phyloP scores from a whole-genome alignment of 2,113 vertebrate genomes.

The Megaleporinus macrocephalus region DNA sequence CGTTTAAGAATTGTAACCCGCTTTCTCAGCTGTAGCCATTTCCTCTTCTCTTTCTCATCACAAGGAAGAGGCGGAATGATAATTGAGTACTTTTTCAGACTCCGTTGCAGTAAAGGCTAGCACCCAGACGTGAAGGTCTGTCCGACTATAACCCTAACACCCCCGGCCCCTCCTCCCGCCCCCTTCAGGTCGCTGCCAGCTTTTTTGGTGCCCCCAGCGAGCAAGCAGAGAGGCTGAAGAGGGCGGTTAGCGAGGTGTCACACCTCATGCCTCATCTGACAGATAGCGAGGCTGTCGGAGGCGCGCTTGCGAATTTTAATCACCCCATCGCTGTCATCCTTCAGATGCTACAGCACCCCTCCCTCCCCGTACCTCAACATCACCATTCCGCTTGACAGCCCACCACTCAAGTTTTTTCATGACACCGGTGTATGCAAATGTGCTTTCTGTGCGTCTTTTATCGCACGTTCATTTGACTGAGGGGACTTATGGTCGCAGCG shows the following conservation, averaged over 20 bases:
- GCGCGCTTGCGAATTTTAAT: slow-evolving; percentile 48
- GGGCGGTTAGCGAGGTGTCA: slow-evolving; percentile 14
- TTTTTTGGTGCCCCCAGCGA: not conserved
- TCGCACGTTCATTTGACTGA: slow-evolving; percentile 40
- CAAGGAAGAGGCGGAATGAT: too few relatives aligned
- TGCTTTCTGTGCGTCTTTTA: slow-evolving; percentile 3
- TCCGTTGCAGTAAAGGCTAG: too few relatives aligned
- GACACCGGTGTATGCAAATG: slow-evolving; percentile 46
- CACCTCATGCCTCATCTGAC: slow-evolving; percentile 37
- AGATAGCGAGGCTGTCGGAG: slow-evolving; percentile 49
- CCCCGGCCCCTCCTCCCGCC: too few relatives aligned
- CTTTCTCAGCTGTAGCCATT: too few relatives aligned
- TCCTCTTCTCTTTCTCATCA: too few relatives aligned
- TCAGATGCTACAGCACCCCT: slow-evolving; percentile 1
- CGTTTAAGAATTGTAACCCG: too few relatives aligned
- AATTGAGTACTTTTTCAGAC: too few relatives aligned
- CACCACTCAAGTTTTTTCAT: slow-evolving; percentile 10
- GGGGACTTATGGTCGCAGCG: not conserved
- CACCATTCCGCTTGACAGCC: slow-evolving; percentile 4
- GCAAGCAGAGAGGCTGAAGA: not conserved
- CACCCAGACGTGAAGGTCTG: too few relatives aligned
- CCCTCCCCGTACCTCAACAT: not conserved
- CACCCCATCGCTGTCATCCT: slow-evolving; percentile 11
- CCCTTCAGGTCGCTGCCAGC: not conserved
- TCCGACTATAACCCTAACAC: too few relatives aligned